A percentile compares a stretch with the other conserved stretches of the same genome.
Evolutionary conservation across 2,888 invertebrate genomes (phyloP).

Genomic region (Argyra leucocephala): DNA sequence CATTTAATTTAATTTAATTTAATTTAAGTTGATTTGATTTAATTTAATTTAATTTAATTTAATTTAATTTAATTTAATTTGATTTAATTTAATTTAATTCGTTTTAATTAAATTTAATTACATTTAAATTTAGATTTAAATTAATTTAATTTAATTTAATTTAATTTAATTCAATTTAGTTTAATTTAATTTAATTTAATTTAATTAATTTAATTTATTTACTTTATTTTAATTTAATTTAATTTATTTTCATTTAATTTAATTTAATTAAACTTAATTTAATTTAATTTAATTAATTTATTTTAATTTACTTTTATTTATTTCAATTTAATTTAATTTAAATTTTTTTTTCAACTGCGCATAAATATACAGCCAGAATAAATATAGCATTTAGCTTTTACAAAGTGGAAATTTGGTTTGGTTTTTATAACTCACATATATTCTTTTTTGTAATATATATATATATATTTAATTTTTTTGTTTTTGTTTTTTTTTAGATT

Average conservation of each 20-base stretch:
- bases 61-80: slow-evolving; percentile 14
- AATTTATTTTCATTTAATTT: slow-evolving; percentile 14
- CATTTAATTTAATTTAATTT: slow-evolving; percentile 17
- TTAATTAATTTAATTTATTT: no score
- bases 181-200: slow-evolving; percentile 13
- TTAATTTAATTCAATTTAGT: slow-evolving; percentile 15
- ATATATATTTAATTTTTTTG: no score
- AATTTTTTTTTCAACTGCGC: no score
- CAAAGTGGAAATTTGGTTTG: no score
- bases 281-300: background rate
- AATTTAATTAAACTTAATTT: slow-evolving; percentile 14
- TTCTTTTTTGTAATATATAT: no score
- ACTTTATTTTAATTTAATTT: slow-evolving; percentile 16
- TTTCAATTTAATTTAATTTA: slow-evolving; percentile 10
- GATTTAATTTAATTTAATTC: slow-evolving; percentile 14
- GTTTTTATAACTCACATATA: no score
- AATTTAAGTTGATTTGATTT: slow-evolving; percentile 14
- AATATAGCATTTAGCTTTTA: no score
- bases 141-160: slow-evolving; percentile 16
- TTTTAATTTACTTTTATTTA: slow-evolving; percentile 13
- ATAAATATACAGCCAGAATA: no score
- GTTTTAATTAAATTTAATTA: slow-evolving; percentile 12
- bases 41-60: slow-evolving; percentile 12
- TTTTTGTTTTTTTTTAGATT: no score
- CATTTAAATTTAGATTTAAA: slow-evolving; percentile 14